Base-by-base conservation (phyloP, 2,113 vertebrate genomes). In the Cardinalis cardinalis region DNA sequence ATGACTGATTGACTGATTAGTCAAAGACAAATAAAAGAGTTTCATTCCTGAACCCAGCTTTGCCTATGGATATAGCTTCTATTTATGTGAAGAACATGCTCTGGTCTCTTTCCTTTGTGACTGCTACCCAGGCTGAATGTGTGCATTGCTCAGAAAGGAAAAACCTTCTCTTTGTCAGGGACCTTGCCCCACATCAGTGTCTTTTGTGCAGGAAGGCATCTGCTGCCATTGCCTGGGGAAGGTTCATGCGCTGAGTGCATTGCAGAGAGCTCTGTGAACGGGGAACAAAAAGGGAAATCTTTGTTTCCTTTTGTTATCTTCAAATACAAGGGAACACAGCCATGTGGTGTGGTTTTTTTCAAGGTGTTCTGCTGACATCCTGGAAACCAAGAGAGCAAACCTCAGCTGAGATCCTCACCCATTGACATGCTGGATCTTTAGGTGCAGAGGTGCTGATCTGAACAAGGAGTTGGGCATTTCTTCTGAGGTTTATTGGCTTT, bases 1-100 rank as follows among this genome's bases (percentile, higher is more conserved):
- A 94, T 86, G 59, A 59, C 66, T 88, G 86, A 88, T 92, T 85
- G 92, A 91, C 77, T 89, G 91, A 92, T 88, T 58, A 93, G 87
- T 80, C 44, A 74, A 89, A 91, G 63, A 68, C 84, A 92, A 46
- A 80, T 93, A 49, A 71, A 92, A 92, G 74, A 41, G 17, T 87
- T 68, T 81, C 19, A 68, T 43, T 86, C 75, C 79, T 70, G 82
- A 89, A 28, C 23, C 16, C 41, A 65, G 26, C 55, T 91, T 95
- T 86, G 56, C 70, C 53, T 53, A 16, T 78, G 58, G 52, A 46
- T 81, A 69, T 69, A 43, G 72, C 48, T 88, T 71, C 86, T 72
- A 2, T 89, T 89, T 70, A 48, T 38, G 56, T 77, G 85, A 63
- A 79, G 68, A 88, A 49, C 13, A 9, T 56, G 52, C 71, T 84